Percentiles rank a stretch among this genome's conserved stretches.
Conservation (phyloP, 30 jellyfish, hydroid and myxozoan genomes). For the Aurelia sp. region DNA sequence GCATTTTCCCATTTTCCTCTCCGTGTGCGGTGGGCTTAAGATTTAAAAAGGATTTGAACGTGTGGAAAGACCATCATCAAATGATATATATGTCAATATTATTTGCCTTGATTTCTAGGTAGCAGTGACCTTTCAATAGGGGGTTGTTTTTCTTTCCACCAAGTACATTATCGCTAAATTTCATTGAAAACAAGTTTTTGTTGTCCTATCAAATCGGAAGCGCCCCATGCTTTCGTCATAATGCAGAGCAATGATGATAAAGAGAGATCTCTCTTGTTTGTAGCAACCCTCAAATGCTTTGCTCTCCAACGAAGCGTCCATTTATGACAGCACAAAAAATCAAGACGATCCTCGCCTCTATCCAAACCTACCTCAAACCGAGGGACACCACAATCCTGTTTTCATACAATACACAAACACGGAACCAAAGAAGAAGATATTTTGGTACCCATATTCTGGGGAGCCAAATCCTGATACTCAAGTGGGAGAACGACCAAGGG, state of each 20-base stretch:
- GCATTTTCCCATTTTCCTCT: too few relatives aligned
- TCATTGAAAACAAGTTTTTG: neutral
- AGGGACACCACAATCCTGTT: constrained; percentile 53
- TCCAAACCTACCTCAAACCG: neutral
- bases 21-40: too few relatives aligned
- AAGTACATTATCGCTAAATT: neutral
- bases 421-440: constrained; percentile 28
- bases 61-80: too few relatives aligned
- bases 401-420: constrained; percentile 36
- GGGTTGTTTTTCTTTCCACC: neutral
- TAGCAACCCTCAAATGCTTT: constrained; percentile 18
- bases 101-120: too few relatives aligned
- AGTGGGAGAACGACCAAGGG: neutral
- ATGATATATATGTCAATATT: too few relatives aligned
- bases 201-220: neutral
- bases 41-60: too few relatives aligned
- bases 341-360: neutral
- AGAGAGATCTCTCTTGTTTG: neutral
- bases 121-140: too few relatives aligned
- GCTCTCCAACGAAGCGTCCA: neutral
- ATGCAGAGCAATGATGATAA: too few relatives aligned
- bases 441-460: constrained; percentile 66
- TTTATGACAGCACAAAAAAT: neutral
- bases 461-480: constrained; percentile 19
- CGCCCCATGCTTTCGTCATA: too few relatives aligned